A percentile compares a stretch with the other conserved stretches of the same genome.
These are phyloP conservation scores for Dryobates pubescens DNA, from an alignment of 2,797 vertebrate genomes.

Conservation along the genomic window DNA sequence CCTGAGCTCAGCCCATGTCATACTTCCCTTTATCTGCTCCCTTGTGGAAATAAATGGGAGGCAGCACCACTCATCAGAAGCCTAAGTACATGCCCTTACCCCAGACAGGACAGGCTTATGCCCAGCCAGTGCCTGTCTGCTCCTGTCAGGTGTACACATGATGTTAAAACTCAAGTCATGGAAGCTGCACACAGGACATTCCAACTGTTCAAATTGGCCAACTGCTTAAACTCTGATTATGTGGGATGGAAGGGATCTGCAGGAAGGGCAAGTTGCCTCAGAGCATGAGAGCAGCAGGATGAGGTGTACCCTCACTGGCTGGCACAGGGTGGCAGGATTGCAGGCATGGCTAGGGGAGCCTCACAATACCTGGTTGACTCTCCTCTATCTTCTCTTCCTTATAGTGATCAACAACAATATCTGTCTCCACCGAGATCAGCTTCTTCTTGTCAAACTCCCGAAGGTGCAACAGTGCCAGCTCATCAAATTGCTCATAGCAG, in stretches of 20 bases:
- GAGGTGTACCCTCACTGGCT: neutral
- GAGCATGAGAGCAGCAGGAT: neutral
- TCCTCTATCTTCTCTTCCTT: constrained; percentile 95
- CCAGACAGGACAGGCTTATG: neutral
- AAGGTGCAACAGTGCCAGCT: constrained; percentile 93
- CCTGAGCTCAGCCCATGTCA: neutral
- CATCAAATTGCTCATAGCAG: constrained; percentile 98
- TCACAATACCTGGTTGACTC: constrained; percentile 77
- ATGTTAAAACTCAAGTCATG: neutral
- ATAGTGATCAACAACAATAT: constrained; percentile 97
- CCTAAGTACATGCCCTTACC: neutral
- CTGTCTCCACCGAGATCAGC: constrained; percentile 95
- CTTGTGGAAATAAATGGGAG: neutral
- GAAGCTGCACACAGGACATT: neutral
- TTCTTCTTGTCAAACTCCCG: constrained; percentile 95
- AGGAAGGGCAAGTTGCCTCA: neutral
- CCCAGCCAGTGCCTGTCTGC: neutral
- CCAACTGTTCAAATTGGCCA: neutral
- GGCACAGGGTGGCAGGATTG: neutral
- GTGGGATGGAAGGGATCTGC: neutral
- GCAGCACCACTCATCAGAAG: neutral
- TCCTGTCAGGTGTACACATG: neutral
- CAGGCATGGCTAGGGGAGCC: neutral
- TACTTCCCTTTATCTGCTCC: neutral
- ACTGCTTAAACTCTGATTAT: neutral